Evolutionary conservation across 2,888 invertebrate genomes (phyloP).

Genomic region (Heterodera filipjevi): DNA sequence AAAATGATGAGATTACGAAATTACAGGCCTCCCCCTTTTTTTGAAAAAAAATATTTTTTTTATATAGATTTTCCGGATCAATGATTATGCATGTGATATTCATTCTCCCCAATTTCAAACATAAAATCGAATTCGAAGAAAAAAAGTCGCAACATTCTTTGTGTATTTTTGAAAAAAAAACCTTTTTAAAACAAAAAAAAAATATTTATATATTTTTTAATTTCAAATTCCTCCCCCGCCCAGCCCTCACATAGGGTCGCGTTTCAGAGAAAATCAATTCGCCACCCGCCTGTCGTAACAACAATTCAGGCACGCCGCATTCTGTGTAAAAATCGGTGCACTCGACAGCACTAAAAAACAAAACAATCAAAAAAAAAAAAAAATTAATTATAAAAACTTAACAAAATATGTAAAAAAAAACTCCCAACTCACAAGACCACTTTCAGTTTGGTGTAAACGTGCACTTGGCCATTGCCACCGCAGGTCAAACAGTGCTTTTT

Average conservation of each 20-base stretch:
- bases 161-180: too few relatives aligned
- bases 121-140: too few relatives aligned
- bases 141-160: too few relatives aligned
- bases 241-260: slow-evolving; percentile 51
- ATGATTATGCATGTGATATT: too few relatives aligned
- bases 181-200: too few relatives aligned
- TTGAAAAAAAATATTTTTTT: too few relatives aligned
- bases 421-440: slow-evolving; percentile 58
- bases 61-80: too few relatives aligned
- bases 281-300: slow-evolving; percentile 47
- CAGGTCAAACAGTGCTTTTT: slow-evolving; percentile 61
- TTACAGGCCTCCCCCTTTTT: too few relatives aligned
- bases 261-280: slow-evolving; percentile 55
- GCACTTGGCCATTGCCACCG: slow-evolving; percentile 59
- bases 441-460: slow-evolving; percentile 59
- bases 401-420: background rate
- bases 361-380: background rate
- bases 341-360: slow-evolving; percentile 51
- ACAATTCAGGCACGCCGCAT: slow-evolving; percentile 58
- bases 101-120: too few relatives aligned
- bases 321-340: slow-evolving; percentile 59
- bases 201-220: too few relatives aligned
- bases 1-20: too few relatives aligned
- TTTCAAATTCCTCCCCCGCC: too few relatives aligned
- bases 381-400: background rate